These are phyloP conservation scores for Trichonephila clavata DNA, from an alignment of 1,140 invertebrate genomes.

Conservation along the genomic window DNA sequence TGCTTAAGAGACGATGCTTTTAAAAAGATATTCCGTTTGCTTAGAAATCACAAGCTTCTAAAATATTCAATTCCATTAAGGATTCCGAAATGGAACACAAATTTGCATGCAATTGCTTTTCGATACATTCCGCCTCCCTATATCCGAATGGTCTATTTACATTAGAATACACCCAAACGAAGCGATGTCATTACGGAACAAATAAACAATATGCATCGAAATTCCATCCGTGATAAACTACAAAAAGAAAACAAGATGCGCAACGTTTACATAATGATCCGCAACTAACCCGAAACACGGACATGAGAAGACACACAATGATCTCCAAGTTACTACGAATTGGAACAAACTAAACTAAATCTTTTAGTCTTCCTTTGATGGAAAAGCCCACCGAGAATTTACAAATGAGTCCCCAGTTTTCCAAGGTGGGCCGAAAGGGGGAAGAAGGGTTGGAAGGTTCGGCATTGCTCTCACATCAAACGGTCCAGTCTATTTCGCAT, in stretches of 20 bases:
- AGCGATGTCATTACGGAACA: neutral
- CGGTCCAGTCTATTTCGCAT: conserved; percentile 24
- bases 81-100: too few species aligned
- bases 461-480: conserved; percentile 15
- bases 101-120: too few species aligned
- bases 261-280: conserved; percentile 4
- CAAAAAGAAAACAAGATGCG: neutral
- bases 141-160: too few species aligned
- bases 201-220: conserved; percentile 1
- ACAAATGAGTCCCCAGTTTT: conserved; percentile 25
- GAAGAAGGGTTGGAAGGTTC: neutral
- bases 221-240: neutral
- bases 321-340: neutral
- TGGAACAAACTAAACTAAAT: conserved; percentile 27
- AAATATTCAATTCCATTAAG: too few species aligned
- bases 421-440: neutral
- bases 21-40: too few species aligned
- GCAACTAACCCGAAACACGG: neutral
- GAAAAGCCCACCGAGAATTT: conserved; percentile 13
- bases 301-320: neutral
- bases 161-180: neutral
- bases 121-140: too few species aligned
- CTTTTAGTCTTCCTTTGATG: conserved; percentile 35
- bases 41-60: too few species aligned
- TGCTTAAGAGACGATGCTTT: too few species aligned